A percentile compares a stretch with the other conserved stretches of the same genome.
Conservation (phyloP, 1,140 invertebrate genomes). For the Cardiocondyla obscurior region DNA sequence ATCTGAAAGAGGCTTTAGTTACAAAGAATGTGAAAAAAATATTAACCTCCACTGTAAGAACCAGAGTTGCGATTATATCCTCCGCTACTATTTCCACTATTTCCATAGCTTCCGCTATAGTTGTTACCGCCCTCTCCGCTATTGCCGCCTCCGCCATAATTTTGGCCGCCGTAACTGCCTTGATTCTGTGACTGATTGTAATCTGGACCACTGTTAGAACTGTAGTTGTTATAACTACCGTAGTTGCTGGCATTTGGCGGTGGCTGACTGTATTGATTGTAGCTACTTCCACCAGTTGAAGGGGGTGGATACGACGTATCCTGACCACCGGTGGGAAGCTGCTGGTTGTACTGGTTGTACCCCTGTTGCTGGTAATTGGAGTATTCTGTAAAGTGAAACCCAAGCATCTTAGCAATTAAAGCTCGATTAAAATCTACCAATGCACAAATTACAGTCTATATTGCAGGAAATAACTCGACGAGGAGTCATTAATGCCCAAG, state of each 20-base stretch:
- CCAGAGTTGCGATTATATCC: slow-evolving; percentile 74
- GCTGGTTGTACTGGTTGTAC: slow-evolving; percentile 80
- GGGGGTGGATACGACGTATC: slow-evolving; percentile 80
- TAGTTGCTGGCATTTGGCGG: slow-evolving; percentile 79
- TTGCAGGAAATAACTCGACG: not conserved
- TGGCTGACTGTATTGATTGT: slow-evolving; percentile 79
- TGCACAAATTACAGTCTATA: not conserved
- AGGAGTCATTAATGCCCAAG: not conserved
- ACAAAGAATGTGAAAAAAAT: not conserved
- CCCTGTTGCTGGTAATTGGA: slow-evolving; percentile 81
- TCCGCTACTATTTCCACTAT: slow-evolving; percentile 81
- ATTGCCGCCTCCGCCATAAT: slow-evolving; percentile 82
- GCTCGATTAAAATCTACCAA: not conserved
- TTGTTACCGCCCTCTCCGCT: slow-evolving; percentile 72
- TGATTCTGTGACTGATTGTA: slow-evolving; percentile 77
- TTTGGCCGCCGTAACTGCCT: slow-evolving; percentile 82
- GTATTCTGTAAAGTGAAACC: slow-evolving; percentile 75
- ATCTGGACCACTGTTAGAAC: slow-evolving; percentile 76
- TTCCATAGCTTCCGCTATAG: slow-evolving; percentile 71
- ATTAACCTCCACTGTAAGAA: slow-evolving; percentile 72
- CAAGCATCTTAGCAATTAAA: not conserved
- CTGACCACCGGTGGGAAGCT: slow-evolving; percentile 73
- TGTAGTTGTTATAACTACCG: slow-evolving; percentile 73
- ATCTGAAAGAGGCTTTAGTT: not conserved
- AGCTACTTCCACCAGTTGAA: slow-evolving; percentile 71